Percentiles rank a stretch among this genome's conserved stretches.
Conservation (phyloP, 2,888 invertebrate species). For the Tetragnatha montana region DNA sequence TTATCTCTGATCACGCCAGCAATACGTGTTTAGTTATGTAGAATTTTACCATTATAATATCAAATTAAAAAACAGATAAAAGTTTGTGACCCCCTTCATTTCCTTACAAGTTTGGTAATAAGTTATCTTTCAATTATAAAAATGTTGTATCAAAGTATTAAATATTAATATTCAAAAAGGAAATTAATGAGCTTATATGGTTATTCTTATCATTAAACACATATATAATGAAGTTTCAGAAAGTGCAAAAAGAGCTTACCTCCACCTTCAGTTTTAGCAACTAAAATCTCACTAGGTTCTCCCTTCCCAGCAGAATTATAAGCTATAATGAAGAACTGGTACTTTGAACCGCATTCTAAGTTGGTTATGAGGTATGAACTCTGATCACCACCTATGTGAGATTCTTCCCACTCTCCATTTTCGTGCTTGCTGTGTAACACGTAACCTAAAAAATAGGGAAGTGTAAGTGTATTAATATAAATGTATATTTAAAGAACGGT, state of each 20-base stretch:
- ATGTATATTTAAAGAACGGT: too few species aligned
- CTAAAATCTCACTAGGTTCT: conserved; percentile 74
- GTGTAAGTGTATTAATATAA: too few species aligned
- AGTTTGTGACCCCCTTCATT: too few species aligned
- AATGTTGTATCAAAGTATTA: too few species aligned
- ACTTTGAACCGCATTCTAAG: conserved; percentile 76
- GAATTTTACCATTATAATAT: too few species aligned
- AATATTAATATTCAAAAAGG: not conserved
- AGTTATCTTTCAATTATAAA: too few species aligned
- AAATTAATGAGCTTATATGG: not conserved
- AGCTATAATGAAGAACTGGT: conserved; percentile 76
- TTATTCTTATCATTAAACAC: not conserved
- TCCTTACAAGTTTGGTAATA: too few species aligned
- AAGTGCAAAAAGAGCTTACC: conserved; percentile 73
- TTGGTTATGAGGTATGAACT: conserved; percentile 69
- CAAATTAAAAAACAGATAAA: too few species aligned
- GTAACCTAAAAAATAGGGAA: conserved; percentile 53
- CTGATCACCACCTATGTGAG: conserved; percentile 72
- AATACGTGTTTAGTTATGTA: too few species aligned
- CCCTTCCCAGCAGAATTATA: conserved; percentile 76
- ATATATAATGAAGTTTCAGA: not conserved
- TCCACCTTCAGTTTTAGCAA: conserved; percentile 76
- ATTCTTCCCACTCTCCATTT: conserved; percentile 59
- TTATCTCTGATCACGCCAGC: too few species aligned
- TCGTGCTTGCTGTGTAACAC: conserved; percentile 56